Conservation (phyloP, 2,113 vertebrate species). For the Jaculus jaculus region DNA sequence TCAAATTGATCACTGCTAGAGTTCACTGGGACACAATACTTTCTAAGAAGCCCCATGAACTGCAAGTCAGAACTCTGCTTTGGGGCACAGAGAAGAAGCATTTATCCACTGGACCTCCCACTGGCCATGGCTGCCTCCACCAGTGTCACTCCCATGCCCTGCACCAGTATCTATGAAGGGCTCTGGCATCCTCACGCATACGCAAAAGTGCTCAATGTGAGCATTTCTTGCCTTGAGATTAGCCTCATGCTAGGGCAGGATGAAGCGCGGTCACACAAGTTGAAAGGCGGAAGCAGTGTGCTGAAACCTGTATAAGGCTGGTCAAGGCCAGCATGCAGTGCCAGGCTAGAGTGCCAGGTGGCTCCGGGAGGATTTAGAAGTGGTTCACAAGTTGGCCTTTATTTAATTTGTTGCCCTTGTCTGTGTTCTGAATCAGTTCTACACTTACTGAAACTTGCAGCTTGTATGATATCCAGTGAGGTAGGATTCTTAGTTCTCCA, state of each 20-base stretch:
- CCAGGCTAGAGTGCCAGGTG: background rate
- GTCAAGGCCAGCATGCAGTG: background rate
- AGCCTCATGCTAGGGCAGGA: background rate
- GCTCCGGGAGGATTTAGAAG: background rate
- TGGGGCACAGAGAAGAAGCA: background rate
- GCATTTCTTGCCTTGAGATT: background rate
- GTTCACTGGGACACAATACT: background rate
- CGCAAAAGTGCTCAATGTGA: background rate
- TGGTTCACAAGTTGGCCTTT: background rate
- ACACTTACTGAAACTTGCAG: background rate
- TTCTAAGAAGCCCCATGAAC: background rate
- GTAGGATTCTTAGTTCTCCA: background rate
- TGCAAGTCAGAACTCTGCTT: background rate
- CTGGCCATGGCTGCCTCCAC: background rate
- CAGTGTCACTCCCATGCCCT: background rate
- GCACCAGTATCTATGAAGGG: too few species aligned
- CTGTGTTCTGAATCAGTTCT: background rate
- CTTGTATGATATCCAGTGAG: background rate
- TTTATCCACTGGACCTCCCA: background rate
- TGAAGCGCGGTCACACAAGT: background rate
- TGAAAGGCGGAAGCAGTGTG: background rate
- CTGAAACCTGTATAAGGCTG: too few species aligned
- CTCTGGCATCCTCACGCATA: too few species aligned
- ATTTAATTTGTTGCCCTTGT: background rate
- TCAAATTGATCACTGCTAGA: background rate